Conservation (phyloP, 2,113 vertebrate genomes). For the Apaloderma vittatum region DNA sequence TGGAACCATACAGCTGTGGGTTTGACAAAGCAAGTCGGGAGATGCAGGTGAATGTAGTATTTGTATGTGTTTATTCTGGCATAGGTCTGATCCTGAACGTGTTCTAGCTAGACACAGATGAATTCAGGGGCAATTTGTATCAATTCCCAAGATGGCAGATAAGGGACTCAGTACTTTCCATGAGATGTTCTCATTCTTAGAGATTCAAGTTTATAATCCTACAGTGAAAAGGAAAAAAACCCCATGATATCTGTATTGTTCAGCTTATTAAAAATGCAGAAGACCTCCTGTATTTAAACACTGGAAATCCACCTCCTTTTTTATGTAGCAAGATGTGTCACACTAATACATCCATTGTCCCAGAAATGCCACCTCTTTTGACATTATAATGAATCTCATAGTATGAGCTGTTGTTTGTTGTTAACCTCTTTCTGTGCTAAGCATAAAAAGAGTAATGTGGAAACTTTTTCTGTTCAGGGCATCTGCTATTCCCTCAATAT, state of each 20-base stretch:
- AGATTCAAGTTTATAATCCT: neutral
- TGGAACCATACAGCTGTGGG: neutral
- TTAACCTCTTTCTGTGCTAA: neutral
- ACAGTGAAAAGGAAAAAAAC: neutral
- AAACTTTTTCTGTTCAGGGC: neutral
- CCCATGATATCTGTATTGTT: neutral
- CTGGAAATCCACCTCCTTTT: neutral
- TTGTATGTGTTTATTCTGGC: conserved; percentile 12
- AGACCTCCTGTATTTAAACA: neutral
- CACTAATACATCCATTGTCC: neutral
- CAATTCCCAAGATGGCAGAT: neutral
- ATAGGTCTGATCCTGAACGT: neutral
- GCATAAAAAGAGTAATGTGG: neutral
- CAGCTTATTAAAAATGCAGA: conserved; percentile 20
- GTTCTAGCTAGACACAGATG: neutral
- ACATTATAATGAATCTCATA: neutral
- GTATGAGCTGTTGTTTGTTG: neutral
- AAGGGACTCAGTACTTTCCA: neutral
- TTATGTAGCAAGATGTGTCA: neutral
- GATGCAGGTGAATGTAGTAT: neutral
- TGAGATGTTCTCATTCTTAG: neutral
- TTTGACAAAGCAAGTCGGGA: neutral
- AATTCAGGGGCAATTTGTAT: neutral
- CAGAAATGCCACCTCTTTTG: conserved; percentile 31
- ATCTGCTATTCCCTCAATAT: neutral